Conservation (phyloP, 1,140 invertebrate genomes). For the Drosophila willistoni region DNA sequence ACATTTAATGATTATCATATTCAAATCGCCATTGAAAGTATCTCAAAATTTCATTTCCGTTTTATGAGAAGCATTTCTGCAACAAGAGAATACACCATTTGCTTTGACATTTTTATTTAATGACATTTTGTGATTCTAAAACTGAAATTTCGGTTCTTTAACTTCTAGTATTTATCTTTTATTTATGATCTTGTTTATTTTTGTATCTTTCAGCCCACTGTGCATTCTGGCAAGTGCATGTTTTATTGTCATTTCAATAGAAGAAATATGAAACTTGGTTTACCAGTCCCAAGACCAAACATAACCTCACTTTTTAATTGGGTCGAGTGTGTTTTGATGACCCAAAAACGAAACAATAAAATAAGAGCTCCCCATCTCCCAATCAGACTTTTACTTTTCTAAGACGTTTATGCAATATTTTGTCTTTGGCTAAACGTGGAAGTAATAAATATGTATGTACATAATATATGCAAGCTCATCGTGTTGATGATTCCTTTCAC, state of each 20-base stretch:
- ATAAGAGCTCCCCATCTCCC: conserved; percentile 7
- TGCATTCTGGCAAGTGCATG: neutral
- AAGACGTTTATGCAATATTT: conserved; percentile 65
- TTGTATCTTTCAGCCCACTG: too few species aligned
- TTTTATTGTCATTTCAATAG: conserved; percentile 3
- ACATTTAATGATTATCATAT: too few species aligned
- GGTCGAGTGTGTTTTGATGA: conserved; percentile 24
- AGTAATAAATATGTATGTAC: conserved; percentile 59
- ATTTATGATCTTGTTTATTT: too few species aligned
- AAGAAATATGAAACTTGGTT: neutral
- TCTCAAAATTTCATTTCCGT: too few species aligned
- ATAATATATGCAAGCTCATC: conserved; percentile 69
- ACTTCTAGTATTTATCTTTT: too few species aligned
- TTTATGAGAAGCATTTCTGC: too few species aligned
- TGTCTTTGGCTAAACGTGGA: conserved; percentile 33
- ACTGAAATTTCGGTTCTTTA: too few species aligned
- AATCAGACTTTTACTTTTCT: conserved; percentile 67
- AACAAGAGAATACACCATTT: too few species aligned
- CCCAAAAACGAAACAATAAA: conserved; percentile 27
- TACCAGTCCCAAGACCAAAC: neutral
- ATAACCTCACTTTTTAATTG: conserved; percentile 3
- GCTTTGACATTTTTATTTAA: too few species aligned
- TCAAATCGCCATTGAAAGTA: too few species aligned
- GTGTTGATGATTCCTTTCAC: conserved; percentile 66
- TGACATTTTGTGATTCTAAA: too few species aligned